Conservation (phyloP, 2,888 invertebrate genomes). For the Himalopsyche kuldschensis region DNA sequence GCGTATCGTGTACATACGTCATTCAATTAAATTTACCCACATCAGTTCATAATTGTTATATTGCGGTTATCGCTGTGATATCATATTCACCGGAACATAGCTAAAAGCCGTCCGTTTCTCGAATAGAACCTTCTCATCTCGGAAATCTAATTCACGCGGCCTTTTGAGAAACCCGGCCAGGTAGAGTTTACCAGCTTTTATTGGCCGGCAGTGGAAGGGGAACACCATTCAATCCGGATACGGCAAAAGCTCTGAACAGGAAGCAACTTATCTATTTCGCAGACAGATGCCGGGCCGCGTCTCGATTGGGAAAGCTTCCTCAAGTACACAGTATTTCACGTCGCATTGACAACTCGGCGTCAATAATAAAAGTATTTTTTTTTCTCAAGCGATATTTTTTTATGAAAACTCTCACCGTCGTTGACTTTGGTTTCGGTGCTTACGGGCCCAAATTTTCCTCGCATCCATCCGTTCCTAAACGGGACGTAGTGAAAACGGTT, state of each 20-base stretch:
- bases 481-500: too few relatives aligned
- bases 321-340: neutral
- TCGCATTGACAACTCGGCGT: neutral
- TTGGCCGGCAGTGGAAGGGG: neutral
- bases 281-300: neutral
- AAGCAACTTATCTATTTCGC: conserved; percentile 24
- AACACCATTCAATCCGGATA: neutral
- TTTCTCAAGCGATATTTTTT: too few relatives aligned
- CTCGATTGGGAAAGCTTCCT: neutral
- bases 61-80: neutral
- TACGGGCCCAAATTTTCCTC: too few relatives aligned
- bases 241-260: neutral
- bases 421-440: too few relatives aligned
- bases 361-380: too few relatives aligned
- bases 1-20: neutral
- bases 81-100: neutral
- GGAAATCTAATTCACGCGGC: neutral
- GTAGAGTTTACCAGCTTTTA: neutral
- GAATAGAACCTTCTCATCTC: neutral
- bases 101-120: neutral
- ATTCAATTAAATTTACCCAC: neutral
- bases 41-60: neutral
- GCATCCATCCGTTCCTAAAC: too few relatives aligned
- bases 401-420: too few relatives aligned
- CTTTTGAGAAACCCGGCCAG: neutral